phyloP scores from a whole-genome alignment of 64 coral and sea anemone genomes.

The Porites lutea region DNA sequence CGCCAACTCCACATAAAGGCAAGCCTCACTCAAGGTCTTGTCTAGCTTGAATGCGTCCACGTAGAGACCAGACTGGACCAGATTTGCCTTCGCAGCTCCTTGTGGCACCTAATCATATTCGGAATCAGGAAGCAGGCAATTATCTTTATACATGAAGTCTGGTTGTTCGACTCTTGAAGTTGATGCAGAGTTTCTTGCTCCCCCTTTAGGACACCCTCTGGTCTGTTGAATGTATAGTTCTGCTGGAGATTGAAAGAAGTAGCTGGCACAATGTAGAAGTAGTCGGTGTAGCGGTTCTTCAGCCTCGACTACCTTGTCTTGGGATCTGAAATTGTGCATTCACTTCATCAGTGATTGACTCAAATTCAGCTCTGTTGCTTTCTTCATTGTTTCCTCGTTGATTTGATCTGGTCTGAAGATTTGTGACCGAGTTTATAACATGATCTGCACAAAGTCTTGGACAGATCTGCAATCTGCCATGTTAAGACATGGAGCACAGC shows the following conservation, averaged over 20 bases:
- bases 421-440: slow-evolving; percentile 9
- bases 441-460: slow-evolving; percentile 4
- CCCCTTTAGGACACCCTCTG: not conserved
- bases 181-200: slow-evolving; percentile 3
- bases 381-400: slow-evolving; percentile 7
- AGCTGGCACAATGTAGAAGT: slow-evolving; percentile 15
- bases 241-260: slow-evolving; percentile 7
- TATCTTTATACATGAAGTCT: slow-evolving; percentile 67
- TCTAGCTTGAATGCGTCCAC: slow-evolving; percentile 44
- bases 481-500: not conserved
- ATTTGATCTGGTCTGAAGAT: slow-evolving; percentile 1
- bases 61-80: slow-evolving; percentile 33
- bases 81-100: slow-evolving; percentile 15
- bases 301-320: slow-evolving; percentile 1
- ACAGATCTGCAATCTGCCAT: slow-evolving; percentile 6
- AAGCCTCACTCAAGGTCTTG: slow-evolving; percentile 21
- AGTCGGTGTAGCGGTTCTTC: not conserved
- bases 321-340: slow-evolving; percentile 6
- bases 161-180: slow-evolving; percentile 30
- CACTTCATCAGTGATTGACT: slow-evolving; percentile 8
- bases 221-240: slow-evolving; percentile 2
- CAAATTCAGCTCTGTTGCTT: slow-evolving; percentile 7
- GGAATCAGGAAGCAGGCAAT: slow-evolving; percentile 47
- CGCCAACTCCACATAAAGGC: not conserved
- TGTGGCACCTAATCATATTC: slow-evolving; percentile 52